Conservation (phyloP, 1,140 invertebrate species). For the Cotesia chilonis region DNA sequence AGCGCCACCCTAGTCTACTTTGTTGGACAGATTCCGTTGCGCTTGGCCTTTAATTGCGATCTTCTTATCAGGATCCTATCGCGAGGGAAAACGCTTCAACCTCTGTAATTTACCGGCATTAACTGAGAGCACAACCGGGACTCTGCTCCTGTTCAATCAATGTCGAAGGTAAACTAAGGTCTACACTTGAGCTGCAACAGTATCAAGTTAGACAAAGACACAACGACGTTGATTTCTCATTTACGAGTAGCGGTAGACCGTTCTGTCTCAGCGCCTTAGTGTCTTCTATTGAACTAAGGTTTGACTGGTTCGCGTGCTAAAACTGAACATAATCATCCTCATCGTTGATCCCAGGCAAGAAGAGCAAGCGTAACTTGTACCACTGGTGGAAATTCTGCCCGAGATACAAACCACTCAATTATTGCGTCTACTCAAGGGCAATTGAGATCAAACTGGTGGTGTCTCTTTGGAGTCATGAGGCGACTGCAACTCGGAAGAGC, state of each 20-base stretch:
- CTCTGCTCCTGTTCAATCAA: conserved; percentile 30
- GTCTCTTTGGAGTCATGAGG: background rate
- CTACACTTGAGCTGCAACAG: background rate
- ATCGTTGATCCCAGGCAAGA: conserved; percentile 11
- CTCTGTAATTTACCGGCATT: conserved; percentile 26
- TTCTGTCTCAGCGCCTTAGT: background rate
- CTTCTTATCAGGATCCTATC: conserved; percentile 10
- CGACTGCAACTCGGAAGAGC: background rate
- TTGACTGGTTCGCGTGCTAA: conserved; percentile 23
- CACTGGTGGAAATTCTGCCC: conserved; percentile 26
- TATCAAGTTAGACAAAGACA: no score
- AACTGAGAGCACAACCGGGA: conserved; percentile 3
- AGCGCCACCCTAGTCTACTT: no score
- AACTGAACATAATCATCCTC: background rate
- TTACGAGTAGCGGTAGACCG: background rate
- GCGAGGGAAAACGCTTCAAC: conserved; percentile 3
- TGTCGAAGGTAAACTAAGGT: background rate
- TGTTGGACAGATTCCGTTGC: conserved; percentile 1
- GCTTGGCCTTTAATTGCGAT: conserved; percentile 26
- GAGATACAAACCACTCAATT: conserved; percentile 63
- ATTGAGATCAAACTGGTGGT: conserved; percentile 31
- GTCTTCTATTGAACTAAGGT: no score
- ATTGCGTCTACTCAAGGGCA: conserved; percentile 48
- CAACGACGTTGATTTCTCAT: no score
- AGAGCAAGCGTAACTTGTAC: conserved; percentile 38